Conservation (phyloP, 1,140 invertebrate species). For the Mizuhopecten yessoensis region DNA sequence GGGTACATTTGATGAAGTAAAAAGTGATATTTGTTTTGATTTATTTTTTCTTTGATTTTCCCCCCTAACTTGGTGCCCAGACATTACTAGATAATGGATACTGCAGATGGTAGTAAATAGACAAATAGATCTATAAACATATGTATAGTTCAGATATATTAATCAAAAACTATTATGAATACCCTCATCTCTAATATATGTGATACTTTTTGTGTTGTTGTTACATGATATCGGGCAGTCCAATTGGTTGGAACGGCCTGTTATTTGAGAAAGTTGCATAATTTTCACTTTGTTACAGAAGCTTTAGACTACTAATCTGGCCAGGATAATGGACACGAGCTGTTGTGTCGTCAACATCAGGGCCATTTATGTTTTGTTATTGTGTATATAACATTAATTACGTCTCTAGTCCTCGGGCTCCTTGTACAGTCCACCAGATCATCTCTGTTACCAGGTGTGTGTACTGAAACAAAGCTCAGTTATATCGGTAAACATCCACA, state of each 20-base stretch:
- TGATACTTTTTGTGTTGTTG: conserved; percentile 25
- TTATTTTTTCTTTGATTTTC: neutral
- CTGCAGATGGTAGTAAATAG: conserved; percentile 7
- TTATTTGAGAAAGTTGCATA: neutral
- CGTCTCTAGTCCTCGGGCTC: conserved; percentile 22
- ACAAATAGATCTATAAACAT: conserved; percentile 24
- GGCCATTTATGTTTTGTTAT: conserved; percentile 2
- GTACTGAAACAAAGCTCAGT: neutral
- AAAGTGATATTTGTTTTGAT: conserved; percentile 40
- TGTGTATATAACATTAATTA: conserved; percentile 35
- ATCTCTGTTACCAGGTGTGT: neutral
- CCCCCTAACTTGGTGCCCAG: conserved; percentile 29
- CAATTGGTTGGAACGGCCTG: neutral
- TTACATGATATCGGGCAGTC: neutral
- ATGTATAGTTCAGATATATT: conserved; percentile 22
- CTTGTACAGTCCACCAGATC: conserved; percentile 23
- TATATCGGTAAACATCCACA: neutral
- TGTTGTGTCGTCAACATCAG: neutral
- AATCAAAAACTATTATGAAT: neutral
- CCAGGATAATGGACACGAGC: neutral
- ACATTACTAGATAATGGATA: neutral
- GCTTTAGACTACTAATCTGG: neutral
- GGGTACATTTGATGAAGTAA: conserved; percentile 32
- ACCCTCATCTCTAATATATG: conserved; percentile 28
- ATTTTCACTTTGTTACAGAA: conserved; percentile 18